Percentiles rank a stretch among this genome's conserved stretches.
phyloP scores from a whole-genome alignment of 2,888 invertebrate genomes.

The Auanema sp. region DNA sequence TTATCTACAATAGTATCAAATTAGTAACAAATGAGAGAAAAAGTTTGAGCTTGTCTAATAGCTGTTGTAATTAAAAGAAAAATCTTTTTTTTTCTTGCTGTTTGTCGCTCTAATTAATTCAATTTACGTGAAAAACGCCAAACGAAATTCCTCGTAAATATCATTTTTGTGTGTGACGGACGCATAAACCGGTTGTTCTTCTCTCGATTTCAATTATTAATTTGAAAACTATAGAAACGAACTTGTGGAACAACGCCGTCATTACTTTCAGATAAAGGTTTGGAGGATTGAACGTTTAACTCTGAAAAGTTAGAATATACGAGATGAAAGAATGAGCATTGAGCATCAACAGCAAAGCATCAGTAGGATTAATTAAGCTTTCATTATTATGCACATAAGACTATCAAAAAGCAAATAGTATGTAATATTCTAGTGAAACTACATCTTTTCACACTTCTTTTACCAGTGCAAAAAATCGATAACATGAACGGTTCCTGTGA shows the following conservation, averaged over 20 bases:
- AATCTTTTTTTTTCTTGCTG: neutral
- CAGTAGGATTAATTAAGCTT: constrained; percentile 1
- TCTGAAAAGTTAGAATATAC: constrained; percentile 26
- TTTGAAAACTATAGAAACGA: neutral
- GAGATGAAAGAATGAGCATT: neutral
- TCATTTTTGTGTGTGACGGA: neutral
- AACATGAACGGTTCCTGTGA: neutral
- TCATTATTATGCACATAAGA: neutral
- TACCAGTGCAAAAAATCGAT: constrained; percentile 6
- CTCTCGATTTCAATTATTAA: neutral
- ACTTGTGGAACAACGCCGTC: constrained; percentile 45
- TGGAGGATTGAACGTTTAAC: constrained; percentile 39
- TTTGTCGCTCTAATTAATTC: constrained; percentile 3
- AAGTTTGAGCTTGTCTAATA: neutral
- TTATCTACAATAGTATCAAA: constrained; percentile 8
- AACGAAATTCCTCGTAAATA: neutral
- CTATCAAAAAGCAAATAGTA: neutral
- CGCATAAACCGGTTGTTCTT: neutral
- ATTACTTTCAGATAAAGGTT: constrained; percentile 36
- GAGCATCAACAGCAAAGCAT: neutral
- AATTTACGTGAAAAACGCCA: neutral
- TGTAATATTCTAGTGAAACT: neutral
- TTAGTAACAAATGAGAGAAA: constrained; percentile 2
- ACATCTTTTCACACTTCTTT: neutral
- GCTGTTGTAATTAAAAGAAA: neutral